A percentile compares a stretch with the other conserved stretches of the same genome.
These are phyloP conservation scores for Sternarchorhynchus goeldii DNA, from an alignment of 2,797 vertebrate genomes.

Conservation along the genomic window DNA sequence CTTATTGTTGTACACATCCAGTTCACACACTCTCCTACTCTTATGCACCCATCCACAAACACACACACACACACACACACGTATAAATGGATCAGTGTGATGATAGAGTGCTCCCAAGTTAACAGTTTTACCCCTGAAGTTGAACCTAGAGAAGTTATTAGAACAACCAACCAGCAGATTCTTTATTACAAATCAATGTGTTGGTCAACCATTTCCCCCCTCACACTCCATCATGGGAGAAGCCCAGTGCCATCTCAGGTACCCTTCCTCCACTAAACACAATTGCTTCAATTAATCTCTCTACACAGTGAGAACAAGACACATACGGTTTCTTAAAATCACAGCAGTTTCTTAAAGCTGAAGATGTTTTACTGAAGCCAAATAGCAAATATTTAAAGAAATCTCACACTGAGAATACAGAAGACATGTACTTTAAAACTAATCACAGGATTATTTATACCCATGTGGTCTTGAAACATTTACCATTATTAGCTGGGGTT, in stretches of 20 bases:
- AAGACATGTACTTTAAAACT: not conserved
- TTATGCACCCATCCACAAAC: not conserved
- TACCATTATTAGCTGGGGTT: too few species aligned
- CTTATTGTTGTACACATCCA: not conserved
- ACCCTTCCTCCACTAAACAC: conserved; percentile 5
- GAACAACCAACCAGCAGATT: conserved; percentile 29
- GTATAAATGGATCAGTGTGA: conserved; percentile 32
- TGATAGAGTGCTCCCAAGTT: conserved; percentile 10
- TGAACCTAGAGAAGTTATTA: conserved; percentile 25
- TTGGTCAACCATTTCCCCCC: conserved; percentile 16
- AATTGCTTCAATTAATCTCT: conserved; percentile 5
- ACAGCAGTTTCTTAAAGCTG: not conserved
- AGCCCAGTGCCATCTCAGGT: not conserved
- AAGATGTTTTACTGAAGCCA: not conserved
- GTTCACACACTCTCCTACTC: not conserved
- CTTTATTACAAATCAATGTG: conserved; percentile 33
- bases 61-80: conserved; percentile 2
- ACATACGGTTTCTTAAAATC: too few species aligned
- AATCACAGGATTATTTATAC: not conserved
- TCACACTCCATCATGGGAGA: conserved; percentile 2
- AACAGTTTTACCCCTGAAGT: conserved; percentile 10
- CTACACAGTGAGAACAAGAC: not conserved
- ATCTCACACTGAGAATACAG: not conserved
- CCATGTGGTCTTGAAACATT: too few species aligned
- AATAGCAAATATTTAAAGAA: not conserved